phyloP scores from a whole-genome alignment of 1,140 invertebrate species.

The Reticulitermes speratus region DNA sequence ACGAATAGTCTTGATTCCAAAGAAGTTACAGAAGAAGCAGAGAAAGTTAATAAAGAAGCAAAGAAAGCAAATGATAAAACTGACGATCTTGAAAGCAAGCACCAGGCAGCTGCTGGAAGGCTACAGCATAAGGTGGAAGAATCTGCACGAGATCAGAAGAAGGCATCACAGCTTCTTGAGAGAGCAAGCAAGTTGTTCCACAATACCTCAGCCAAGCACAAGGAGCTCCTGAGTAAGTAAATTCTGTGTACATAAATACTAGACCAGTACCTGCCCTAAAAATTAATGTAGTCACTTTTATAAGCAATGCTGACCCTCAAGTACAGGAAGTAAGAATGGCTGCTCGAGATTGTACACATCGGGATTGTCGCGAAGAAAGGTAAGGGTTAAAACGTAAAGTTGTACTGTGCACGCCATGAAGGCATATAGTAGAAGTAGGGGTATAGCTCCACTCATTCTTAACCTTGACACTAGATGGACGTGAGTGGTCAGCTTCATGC shows the following conservation, averaged over 20 bases:
- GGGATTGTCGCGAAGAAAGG: no score
- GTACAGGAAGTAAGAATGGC: no score
- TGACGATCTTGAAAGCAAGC: conserved; percentile 55
- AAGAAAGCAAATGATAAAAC: conserved; percentile 55
- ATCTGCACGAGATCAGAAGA: conserved; percentile 65
- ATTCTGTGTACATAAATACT: conserved; percentile 17
- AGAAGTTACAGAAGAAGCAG: conserved; percentile 58
- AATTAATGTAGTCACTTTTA: no score
- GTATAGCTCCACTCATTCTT: no score
- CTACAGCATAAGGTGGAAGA: conserved; percentile 60
- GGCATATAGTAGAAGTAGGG: no score
- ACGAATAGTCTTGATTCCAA: conserved; percentile 68
- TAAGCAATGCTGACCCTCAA: no score
- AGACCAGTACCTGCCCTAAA: background rate
- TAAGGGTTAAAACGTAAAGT: no score
- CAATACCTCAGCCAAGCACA: conserved; percentile 71
- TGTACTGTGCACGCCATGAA: no score
- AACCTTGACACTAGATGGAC: no score
- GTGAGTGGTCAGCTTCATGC: no score
- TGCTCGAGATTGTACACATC: no score
- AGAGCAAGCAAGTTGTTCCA: conserved; percentile 73
- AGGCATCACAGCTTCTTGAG: conserved; percentile 70
- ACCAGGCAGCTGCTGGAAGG: conserved; percentile 57
- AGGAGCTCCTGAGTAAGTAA: conserved; percentile 62
- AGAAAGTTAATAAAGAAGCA: conserved; percentile 56